Percentiles rank a stretch among this genome's conserved stretches.
Conservation (phyloP, 1,140 invertebrate species). For the Antheraea mylitta region DNA sequence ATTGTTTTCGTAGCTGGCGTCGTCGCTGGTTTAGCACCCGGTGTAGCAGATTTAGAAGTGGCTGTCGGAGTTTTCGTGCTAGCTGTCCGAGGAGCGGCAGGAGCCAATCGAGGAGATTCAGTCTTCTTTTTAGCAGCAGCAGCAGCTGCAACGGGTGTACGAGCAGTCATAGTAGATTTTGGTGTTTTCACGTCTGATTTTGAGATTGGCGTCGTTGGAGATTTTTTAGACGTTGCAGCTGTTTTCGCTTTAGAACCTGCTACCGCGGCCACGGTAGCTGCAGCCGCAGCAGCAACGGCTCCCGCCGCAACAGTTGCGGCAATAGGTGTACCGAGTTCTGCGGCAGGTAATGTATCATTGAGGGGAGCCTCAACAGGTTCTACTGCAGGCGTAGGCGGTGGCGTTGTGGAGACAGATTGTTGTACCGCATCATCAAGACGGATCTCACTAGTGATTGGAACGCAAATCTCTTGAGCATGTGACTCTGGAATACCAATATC, state of each 20-base stretch:
- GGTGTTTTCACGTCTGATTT: slow-evolving; percentile 31
- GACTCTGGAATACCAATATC: slow-evolving; percentile 64
- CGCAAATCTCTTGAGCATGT: slow-evolving; percentile 64
- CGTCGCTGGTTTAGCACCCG: slow-evolving; percentile 9
- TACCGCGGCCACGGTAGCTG: slow-evolving; percentile 40
- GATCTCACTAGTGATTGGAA: slow-evolving; percentile 60
- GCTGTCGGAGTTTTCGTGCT: not conserved
- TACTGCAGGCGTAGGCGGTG: slow-evolving; percentile 53
- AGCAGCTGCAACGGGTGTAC: slow-evolving; percentile 38
- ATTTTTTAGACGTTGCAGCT: slow-evolving; percentile 40
- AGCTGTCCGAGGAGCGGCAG: not conserved
- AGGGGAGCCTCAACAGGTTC: slow-evolving; percentile 22
- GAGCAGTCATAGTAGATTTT: slow-evolving; percentile 33
- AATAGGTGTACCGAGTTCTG: slow-evolving; percentile 24
- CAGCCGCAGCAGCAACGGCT: slow-evolving; percentile 37
- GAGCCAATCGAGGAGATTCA: not conserved
- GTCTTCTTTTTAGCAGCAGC: slow-evolving; percentile 28
- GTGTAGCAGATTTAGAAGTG: slow-evolving; percentile 1
- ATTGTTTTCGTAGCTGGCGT: slow-evolving; percentile 30
- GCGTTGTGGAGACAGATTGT: slow-evolving; percentile 35
- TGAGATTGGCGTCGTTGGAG: slow-evolving; percentile 36
- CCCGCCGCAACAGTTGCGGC: slow-evolving; percentile 33
- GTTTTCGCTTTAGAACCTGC: slow-evolving; percentile 39
- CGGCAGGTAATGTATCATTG: slow-evolving; percentile 34
- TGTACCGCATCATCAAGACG: slow-evolving; percentile 42